These are phyloP conservation scores for Seira sanloemensis DNA, from an alignment of 2,888 invertebrate genomes.

Conservation along the genomic window DNA sequence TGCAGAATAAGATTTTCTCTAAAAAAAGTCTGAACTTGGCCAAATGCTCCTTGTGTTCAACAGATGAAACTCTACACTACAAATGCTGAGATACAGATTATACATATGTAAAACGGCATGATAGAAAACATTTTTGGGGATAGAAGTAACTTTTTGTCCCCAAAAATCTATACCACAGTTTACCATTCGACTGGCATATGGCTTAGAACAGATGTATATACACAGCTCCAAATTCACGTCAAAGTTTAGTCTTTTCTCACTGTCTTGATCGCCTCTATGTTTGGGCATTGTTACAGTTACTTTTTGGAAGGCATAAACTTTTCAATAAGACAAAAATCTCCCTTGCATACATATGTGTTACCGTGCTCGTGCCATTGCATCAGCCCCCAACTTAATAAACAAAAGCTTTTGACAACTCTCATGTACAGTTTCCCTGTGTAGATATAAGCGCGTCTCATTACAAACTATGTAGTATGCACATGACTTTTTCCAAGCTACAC, in stretches of 20 bases:
- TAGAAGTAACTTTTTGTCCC: constrained; percentile 66
- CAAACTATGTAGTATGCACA: neutral
- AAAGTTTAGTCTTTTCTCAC: neutral
- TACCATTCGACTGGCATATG: constrained; percentile 49
- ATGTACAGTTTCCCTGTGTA: neutral
- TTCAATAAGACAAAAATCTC: constrained; percentile 22
- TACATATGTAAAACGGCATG: constrained; percentile 31
- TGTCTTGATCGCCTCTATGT: constrained; percentile 27
- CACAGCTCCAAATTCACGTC: constrained; percentile 32
- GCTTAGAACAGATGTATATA: constrained; percentile 12
- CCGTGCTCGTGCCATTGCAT: too few species aligned
- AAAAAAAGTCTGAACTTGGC: too few species aligned
- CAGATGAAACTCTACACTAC: constrained; percentile 46
- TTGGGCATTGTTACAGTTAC: constrained; percentile 61
- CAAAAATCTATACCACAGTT: constrained; percentile 42
- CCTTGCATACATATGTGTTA: too few species aligned
- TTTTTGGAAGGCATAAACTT: constrained; percentile 39
- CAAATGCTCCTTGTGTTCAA: constrained; percentile 61
- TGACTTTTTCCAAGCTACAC: neutral
- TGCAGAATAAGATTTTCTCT: neutral
- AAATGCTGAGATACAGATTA: constrained; percentile 17
- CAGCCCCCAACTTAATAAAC: too few species aligned
- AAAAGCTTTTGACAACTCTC: neutral
- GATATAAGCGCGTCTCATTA: constrained; percentile 22
- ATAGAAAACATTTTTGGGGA: constrained; percentile 54